A percentile compares a stretch with the other conserved stretches of the same genome.
Conservation (phyloP, 2,888 invertebrate genomes). For the Megamerina dolium region DNA sequence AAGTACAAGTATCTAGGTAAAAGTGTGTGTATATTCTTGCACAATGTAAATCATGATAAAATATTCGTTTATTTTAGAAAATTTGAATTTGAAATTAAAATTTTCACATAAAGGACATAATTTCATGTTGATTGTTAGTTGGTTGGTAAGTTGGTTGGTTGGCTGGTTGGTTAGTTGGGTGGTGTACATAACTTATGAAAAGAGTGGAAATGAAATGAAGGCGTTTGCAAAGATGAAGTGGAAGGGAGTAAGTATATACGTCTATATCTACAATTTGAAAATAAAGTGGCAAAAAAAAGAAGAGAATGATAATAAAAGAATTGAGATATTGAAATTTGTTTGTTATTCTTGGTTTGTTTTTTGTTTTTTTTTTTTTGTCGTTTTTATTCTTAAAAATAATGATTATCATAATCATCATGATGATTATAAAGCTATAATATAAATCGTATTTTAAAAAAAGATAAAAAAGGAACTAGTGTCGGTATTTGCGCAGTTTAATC, state of each 20-base stretch:
- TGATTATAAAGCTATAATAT: too few relatives aligned
- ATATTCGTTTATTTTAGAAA: conserved; percentile 17
- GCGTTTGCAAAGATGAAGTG: conserved; percentile 6
- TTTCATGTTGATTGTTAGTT: conserved; percentile 29
- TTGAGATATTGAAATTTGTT: too few relatives aligned
- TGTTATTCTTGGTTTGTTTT: too few relatives aligned
- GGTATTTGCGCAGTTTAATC: too few relatives aligned
- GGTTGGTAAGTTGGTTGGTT: not conserved
- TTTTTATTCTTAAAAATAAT: too few relatives aligned
- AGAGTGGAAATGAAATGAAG: not conserved
- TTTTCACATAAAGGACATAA: conserved; percentile 46
- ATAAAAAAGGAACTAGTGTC: too few relatives aligned
- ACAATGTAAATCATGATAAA: conserved; percentile 15
- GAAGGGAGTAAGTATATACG: conserved; percentile 6
- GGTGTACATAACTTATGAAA: too few relatives aligned
- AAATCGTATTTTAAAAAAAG: too few relatives aligned
- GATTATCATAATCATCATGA: too few relatives aligned
- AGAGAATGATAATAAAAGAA: not conserved
- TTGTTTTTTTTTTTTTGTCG: too few relatives aligned
- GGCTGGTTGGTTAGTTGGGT: not conserved
- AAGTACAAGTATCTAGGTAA: too few relatives aligned
- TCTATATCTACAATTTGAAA: conserved; percentile 1
- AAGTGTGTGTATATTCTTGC: too few relatives aligned
- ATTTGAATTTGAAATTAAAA: conserved; percentile 47
- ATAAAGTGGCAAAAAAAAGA: conserved; percentile 6